Conservation (phyloP, 2,113 vertebrate genomes). For the Solea solea region DNA sequence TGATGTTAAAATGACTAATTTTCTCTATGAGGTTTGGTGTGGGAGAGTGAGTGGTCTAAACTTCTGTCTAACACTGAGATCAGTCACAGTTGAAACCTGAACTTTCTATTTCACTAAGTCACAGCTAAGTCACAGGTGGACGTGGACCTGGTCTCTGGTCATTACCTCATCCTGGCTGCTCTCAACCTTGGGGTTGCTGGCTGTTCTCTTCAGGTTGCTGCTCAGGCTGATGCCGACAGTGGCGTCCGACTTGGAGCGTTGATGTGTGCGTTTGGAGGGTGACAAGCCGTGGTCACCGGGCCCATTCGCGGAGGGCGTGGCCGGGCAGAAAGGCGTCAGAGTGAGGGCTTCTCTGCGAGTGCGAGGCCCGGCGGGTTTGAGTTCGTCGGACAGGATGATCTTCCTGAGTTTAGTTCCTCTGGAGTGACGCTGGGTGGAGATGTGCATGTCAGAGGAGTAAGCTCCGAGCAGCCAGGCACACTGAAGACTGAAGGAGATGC, state of each 20-base stretch:
- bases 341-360: slow-evolving; percentile 78
- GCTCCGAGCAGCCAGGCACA: slow-evolving; percentile 94
- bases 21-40: too few species aligned
- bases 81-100: too few species aligned
- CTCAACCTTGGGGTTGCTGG: slow-evolving; percentile 97
- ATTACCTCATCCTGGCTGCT: slow-evolving; percentile 90
- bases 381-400: slow-evolving; percentile 94
- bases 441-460: slow-evolving; percentile 98
- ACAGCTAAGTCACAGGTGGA: too few species aligned
- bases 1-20: too few species aligned
- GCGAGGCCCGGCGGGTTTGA: slow-evolving; percentile 85
- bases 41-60: too few species aligned
- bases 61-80: too few species aligned
- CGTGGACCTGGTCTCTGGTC: background rate
- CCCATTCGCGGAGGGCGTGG: background rate
- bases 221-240: slow-evolving; percentile 91
- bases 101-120: too few species aligned
- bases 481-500: slow-evolving; percentile 92
- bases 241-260: slow-evolving; percentile 97
- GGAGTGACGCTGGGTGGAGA: slow-evolving; percentile 94
- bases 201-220: slow-evolving; percentile 95
- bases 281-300: slow-evolving; percentile 83
- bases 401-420: slow-evolving; percentile 92
- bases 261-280: slow-evolving; percentile 95
- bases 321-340: slow-evolving; percentile 59